These are phyloP conservation scores for Tachina lurida DNA, from an alignment of 2,888 invertebrate genomes.

Conservation along the genomic window DNA sequence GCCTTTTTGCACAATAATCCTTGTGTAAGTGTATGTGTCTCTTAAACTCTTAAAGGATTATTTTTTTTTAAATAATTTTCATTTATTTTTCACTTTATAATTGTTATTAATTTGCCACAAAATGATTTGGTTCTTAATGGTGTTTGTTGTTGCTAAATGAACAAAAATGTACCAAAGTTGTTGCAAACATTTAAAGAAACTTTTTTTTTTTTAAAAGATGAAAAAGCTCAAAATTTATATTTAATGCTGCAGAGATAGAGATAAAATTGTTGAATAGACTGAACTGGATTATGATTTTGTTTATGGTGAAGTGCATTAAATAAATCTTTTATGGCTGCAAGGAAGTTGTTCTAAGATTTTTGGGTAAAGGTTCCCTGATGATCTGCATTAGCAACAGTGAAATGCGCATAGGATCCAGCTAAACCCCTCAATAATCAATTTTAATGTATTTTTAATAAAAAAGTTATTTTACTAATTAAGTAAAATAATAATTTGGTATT, in stretches of 20 bases:
- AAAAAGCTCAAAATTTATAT: conserved; percentile 32
- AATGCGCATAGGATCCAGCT: too few species aligned
- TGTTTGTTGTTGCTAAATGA: conserved; percentile 11
- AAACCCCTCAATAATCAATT: too few species aligned
- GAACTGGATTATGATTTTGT: conserved; percentile 14
- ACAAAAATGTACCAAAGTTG: conserved; percentile 6
- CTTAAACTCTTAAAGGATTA: conserved; percentile 54
- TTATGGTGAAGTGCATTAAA: conserved; percentile 18
- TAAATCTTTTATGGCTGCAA: conserved; percentile 18
- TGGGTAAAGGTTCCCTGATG: too few species aligned
- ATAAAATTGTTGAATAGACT: conserved; percentile 36
- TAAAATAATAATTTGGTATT: too few species aligned
- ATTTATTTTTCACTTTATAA: conserved; percentile 54
- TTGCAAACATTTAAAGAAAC: conserved; percentile 11
- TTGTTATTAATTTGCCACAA: conserved; percentile 62
- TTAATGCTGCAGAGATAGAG: not conserved
- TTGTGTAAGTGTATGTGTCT: conserved; percentile 31
- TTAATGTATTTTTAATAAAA: too few species aligned
- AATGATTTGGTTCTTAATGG: conserved; percentile 17
- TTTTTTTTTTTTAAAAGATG: not conserved
- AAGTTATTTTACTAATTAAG: too few species aligned
- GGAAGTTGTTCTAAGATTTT: too few species aligned
- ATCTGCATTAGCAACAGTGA: too few species aligned
- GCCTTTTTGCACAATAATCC: conserved; percentile 51
- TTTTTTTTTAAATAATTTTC: conserved; percentile 29